Percentiles rank a stretch among this genome's conserved stretches.
These are phyloP conservation scores for Polydrusus cervinus DNA, from an alignment of 2,888 invertebrate genomes.

Conservation along the genomic window DNA sequence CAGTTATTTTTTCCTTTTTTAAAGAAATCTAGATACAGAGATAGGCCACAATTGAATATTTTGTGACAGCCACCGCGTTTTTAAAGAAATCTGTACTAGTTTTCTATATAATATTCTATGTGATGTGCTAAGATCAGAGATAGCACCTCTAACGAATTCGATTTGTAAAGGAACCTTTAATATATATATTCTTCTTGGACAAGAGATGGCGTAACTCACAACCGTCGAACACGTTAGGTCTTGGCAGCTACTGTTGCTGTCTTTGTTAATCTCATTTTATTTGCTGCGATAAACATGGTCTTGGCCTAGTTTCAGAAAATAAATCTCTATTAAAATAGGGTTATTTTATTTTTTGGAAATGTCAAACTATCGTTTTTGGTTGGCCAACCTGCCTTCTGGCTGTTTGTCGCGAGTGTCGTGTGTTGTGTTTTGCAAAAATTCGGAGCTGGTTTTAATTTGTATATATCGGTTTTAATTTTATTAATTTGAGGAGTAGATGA, in stretches of 20 bases:
- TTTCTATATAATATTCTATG: too few relatives aligned
- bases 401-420: conserved; percentile 66
- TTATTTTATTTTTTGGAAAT: conserved; percentile 27
- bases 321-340: background rate
- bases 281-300: background rate
- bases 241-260: background rate
- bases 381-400: conserved; percentile 59
- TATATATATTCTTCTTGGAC: too few relatives aligned
- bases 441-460: conserved; percentile 63
- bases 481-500: conserved; percentile 69
- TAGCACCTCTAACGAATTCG: too few relatives aligned
- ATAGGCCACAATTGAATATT: too few relatives aligned
- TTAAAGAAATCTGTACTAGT: too few relatives aligned
- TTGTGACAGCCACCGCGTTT: too few relatives aligned
- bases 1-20: too few relatives aligned
- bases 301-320: too few relatives aligned
- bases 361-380: conserved; percentile 51
- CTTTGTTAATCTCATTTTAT: conserved; percentile 5
- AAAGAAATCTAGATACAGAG: too few relatives aligned
- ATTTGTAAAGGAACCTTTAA: too few relatives aligned
- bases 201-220: background rate
- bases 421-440: conserved; percentile 65
- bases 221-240: too few relatives aligned
- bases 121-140: too few relatives aligned
- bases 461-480: conserved; percentile 66